Evolutionary conservation across 2,888 invertebrate species (phyloP), one percentile per base, ranked within the genome.

Genomic region (Dorcus parallelipipedus): DNA sequence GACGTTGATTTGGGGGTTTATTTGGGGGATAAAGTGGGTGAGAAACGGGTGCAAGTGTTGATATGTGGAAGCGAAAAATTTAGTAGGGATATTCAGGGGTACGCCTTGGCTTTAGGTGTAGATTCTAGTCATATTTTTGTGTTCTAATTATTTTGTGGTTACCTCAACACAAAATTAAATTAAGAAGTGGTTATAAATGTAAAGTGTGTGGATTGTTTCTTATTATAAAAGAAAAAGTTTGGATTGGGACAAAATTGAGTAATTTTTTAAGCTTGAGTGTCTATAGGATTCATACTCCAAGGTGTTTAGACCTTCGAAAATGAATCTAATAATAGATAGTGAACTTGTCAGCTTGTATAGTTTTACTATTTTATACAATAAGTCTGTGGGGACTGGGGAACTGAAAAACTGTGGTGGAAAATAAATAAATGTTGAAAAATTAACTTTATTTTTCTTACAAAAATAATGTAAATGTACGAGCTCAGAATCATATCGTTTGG

Each of bases 21-120:
- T 65, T 67, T 82, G 0, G 67, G 70, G 62, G 76, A 78, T 52
- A 70, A 69, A 58, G n/a, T 50, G 41, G 56, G 73, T 61, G 58
- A 66, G 51, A 48, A 70, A 56, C 4, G 26, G 26, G 76, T 79
- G 63, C 79, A 82, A 66, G 79, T 85, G 67, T 71, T 88, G 47
- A 72, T 89, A 58, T 87, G 88, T 81, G 89, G 89, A 10, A 84
- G 84, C 60, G 72, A 78, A 49, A 67, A 76, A 38, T 88, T 87
- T 76, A 82, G 81, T 70, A 71, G 79, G 60, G 72, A 79, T 65
- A 83, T 84, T 71, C 71, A 79, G 59, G 69, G 68, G 38, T 68
- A 69, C 78, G 63, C 70, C 47, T 23, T 59, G 56, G 62, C 70
- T 53, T 72, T 58, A 9, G 52, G 14, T 9, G 10, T 55, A 26